A percentile compares a stretch with the other conserved stretches of the same genome.
Evolutionary conservation across 2,113 vertebrate species (phyloP).

Genomic region (Dipodomys merriami): DNA sequence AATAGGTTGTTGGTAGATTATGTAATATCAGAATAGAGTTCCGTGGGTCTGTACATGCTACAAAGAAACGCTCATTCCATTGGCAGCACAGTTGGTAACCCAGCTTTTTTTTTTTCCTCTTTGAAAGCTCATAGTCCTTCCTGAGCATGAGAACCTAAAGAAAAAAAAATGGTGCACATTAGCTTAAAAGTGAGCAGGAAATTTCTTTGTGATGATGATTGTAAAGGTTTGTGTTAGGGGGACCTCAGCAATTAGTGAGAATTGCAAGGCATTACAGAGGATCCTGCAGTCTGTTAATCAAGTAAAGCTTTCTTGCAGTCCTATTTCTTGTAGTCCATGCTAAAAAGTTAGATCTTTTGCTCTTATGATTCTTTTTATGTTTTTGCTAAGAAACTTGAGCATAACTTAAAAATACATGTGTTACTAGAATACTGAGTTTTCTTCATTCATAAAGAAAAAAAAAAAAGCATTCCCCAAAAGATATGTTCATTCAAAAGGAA

Average conservation of each 20-base stretch:
- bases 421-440: constrained; percentile 30
- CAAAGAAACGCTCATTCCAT: background rate
- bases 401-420: constrained; percentile 29
- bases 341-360: constrained; percentile 51
- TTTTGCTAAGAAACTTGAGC: constrained; percentile 43
- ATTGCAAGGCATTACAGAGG: background rate
- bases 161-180: constrained; percentile 56
- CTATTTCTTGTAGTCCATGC: constrained; percentile 26
- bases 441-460: constrained; percentile 37
- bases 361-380: background rate
- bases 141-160: constrained; percentile 49
- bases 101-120: constrained; percentile 43
- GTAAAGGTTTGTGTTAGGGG: background rate
- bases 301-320: constrained; percentile 23
- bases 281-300: constrained; percentile 13
- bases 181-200: constrained; percentile 32
- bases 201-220: constrained; percentile 1
- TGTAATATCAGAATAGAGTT: background rate
- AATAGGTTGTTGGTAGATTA: background rate
- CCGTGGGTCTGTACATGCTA: background rate
- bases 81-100: background rate
- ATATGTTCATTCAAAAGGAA: background rate
- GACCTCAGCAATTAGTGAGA: background rate
- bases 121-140: constrained; percentile 35
- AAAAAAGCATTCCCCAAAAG: background rate